Base-by-base conservation (phyloP, 2,888 invertebrate species). In the Drosophila nr. perissopoda region DNA sequence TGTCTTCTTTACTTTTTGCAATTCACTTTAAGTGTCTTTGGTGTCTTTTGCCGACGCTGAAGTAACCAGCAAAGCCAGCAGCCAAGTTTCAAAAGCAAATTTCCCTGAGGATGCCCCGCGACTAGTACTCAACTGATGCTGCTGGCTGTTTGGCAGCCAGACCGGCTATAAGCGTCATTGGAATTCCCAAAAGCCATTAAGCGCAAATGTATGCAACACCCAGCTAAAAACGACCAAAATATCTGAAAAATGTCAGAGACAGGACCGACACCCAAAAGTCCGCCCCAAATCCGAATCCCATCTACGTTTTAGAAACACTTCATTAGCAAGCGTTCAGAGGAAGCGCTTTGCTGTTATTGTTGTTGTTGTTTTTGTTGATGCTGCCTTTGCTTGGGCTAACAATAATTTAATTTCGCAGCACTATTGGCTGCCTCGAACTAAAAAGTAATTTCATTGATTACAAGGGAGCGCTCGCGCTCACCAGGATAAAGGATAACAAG, bases 401-500 rank as follows among this genome's bases (percentile, higher is more conserved):
- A 89, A 87, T 87, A 87, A 87, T 89, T 89, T 87, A 76, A 87
- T 87, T 87, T 89, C 64, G 76, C 72, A 74, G 63, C 77, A 79
- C 79, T 83, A 88, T 85, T 85, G 84, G 71, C 75, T 80, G 78
- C 82, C 68, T 74, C 68, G 74, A 83, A 87, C 79, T 82, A 78
- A 87, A 87, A 89, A 81, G 88, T 87, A 85, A 89, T 89, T 83
- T 85, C 88, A 87, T 89, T 89, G 87, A 89, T 87, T 89, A 87
- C 87, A 74, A 73, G 65, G 56, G 72, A 65, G 65, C 46, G 29
- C 11, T 21, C 48, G 66, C 65, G 63, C 57, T 11, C 4, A 62
- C 51, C 52, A 53, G 52, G 21, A 25, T n/a, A 80, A 75, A 73
- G 81, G 82, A 84, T 82, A 82, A 77, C 82, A 34, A 36, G 85